Base-by-base conservation (phyloP, 2,797 vertebrate genomes). In the Coranthus polyacanthus region DNA sequence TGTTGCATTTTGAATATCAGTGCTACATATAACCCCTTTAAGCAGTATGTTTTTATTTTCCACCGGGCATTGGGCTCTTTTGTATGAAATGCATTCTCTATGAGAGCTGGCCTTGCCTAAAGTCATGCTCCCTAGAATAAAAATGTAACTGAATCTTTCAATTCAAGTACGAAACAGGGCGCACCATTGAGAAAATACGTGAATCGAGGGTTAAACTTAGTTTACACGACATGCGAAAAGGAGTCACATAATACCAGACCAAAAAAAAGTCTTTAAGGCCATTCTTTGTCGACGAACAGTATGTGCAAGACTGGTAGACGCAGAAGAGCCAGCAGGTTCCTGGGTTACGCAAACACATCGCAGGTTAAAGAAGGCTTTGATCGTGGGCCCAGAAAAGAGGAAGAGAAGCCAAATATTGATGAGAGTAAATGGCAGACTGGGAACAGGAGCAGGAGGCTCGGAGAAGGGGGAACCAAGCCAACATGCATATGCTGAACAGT, bases 361-460 rank as follows among this genome's bases (percentile, higher is more conserved):
- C 61, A 57, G 20, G 55, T 72, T 72, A 22, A 59, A 46, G n/a
- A 29, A 57, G n/a, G 53, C 18, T 53, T 63, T 38, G 73, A 39
- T 73, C 51, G 52, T 61, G n/a, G 13, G n/a, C 42, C 37, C 18
- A 54, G 52, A 37, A 42, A 58, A 16, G 6, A 15, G 50, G 11
- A 62, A 58, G 16, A 29, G 37, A 68, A 39, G 34, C 37, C 43
- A 78, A 74, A 68, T 78, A 81, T 66, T 12, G 11, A 80, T 58
- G 62, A 24, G 47, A 53, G 44, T 29, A 73, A 78, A 71, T 1
- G 0, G 47, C 34, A 54, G 12, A 68, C 39, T 60, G 37, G 21
- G 15, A 55, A 41, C 52, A 60, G 42, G 18, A 74, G 55, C 24
- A 46, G 22, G 17, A 47, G 34, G 15, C 4, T 16, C 37, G 45